Base-by-base conservation (phyloP, 2,797 vertebrate species). In the Fistularia commersonii region DNA sequence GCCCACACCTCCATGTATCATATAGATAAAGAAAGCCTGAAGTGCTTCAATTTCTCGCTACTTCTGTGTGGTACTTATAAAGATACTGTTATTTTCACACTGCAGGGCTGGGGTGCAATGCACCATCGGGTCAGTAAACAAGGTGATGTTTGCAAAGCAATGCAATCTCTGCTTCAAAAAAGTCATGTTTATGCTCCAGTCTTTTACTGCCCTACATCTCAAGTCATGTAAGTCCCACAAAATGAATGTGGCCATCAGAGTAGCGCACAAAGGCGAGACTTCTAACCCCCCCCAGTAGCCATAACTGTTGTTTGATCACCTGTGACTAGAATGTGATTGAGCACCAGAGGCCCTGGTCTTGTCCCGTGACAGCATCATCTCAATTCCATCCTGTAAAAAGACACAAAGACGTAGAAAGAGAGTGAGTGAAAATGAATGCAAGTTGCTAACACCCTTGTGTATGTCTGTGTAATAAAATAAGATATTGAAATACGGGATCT, bases 381-480 rank as follows among this genome's bases (percentile, higher is more conserved):
- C 45, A 12, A 61, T 74, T 42, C 38, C 57, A 45, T 59, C 57
- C 45, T 36, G 73, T 23, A 23, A 23, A 23, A 23, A 44, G 60
- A 31, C 47, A 56, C 31, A 41, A 44, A 23, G 65, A 40, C 6
- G 7, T 12, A 61, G 54, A 33, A 51, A 57, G 42, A 51, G 59
- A 57, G 75, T 80, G 72, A 63, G 80, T 44, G 51, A 54, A 64
- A 57, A 51, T 80, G 57, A 88, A 89, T 76, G 71, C 83, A 74
- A 71, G 78, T 82, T 87, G 82, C 82, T 84, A 79, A 77, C 34
- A 64, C 73, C 87, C 74, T 68, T 68, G 69, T 88, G 75, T 86
- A 64, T 67, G 77, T 86, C 68, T 85, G 77, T 87, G 79, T 87
- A 89, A 89, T 89, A 88, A 90, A 89, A 77, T 63, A 82, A 68